Base-by-base conservation (phyloP, 2,888 invertebrate genomes). In the Drepanosiphum platanoidis region DNA sequence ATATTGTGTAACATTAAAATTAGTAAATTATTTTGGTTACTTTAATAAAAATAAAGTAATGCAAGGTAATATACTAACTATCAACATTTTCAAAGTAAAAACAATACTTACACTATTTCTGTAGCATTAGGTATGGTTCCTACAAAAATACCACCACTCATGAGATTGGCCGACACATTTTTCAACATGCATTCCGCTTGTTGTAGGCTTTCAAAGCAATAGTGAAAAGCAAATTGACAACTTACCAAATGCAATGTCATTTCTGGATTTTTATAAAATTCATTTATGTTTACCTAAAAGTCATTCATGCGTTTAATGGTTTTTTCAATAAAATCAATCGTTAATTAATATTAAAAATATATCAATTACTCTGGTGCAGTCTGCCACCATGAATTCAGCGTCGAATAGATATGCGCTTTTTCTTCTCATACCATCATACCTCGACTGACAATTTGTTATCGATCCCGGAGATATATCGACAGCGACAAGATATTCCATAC, bases 151-250 rank as follows among this genome's bases (percentile, higher is more conserved):
- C 99, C 99, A 86, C 96, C 98, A 0, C 95, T 93, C 88, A 92
- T 93, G 32, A 99, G 91, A 89, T 95, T 95, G 89, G 97, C 97
- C 11, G 97, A 94, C 13, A 96, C 96, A 91, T 99, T 99, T 86
- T 93, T 92, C 11, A 99, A 91, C 97, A 99, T 97, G 89, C 94
- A 94, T 89, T 96, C 94, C 0, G 97, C 97, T 91, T 98, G 97
- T 7, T 91, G 90, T 86, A 96, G 90, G 86, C 95, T 95, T 90
- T 97, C 97, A 90, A 98, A 98, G 89, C 95, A 94, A 89, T 99
- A 99, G 91, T 99, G 99, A 89, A 99, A 95, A 34, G 98, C 96
- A 92, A 99, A 99, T 90, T 99, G 99, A 89, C 98, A 98, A 89
- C 97, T 98, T 1, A 96, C 96, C 68, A 99, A 89, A 90, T 99